Evolutionary conservation across 2,888 invertebrate species (phyloP), one percentile per base, ranked within the genome.

Genomic region (Cheilosia scutellata): DNA sequence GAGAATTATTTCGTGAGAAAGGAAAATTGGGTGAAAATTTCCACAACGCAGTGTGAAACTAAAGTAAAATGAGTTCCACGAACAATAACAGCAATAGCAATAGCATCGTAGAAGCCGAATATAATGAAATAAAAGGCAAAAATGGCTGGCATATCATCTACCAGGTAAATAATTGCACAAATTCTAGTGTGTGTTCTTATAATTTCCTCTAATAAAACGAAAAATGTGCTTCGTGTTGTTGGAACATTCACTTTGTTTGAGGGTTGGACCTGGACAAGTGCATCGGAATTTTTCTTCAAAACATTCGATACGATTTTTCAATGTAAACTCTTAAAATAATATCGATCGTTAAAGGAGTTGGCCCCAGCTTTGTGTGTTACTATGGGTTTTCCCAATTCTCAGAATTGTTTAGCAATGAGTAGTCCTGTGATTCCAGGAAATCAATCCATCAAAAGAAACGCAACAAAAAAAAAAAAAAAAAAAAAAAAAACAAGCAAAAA

Each of bases 111-210:
- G 96, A 96, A 93, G 94, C 94, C 68, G 96, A 97, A 93, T 96
- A 95, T 93, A 93, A 93, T 89, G 95, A 95, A 90, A 94, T 96
- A 89, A 95, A 94, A 90, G 93, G 94, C 88, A 95, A 94, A 90
- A 94, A 94, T 91, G 95, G 95, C 88, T 97, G 96, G 97, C 93
- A 94, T 87, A 92, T 94, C 88, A 93, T 95, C 88, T 96, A 95
- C 92, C 95, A 96, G 95, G 96, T 96, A 93, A 87, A 60, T 79
- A 63, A 78, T 71, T 53, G 47, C 77, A 44, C 44, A 33, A 33
- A 55, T 55, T 29, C 71, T 27, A 57, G 42, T 75, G 55, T 49
- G 47, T 63, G 53, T 47, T n/a, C 53, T 47, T 44, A 20, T 47
- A 63, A 53, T 27, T 55, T 62, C 40, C 51, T 58, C n/a, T 42